Percentiles rank a stretch among this genome's conserved stretches.
Evolutionary conservation across 2,888 invertebrate genomes (phyloP).

Genomic region (Melangyna quadrimaculata): DNA sequence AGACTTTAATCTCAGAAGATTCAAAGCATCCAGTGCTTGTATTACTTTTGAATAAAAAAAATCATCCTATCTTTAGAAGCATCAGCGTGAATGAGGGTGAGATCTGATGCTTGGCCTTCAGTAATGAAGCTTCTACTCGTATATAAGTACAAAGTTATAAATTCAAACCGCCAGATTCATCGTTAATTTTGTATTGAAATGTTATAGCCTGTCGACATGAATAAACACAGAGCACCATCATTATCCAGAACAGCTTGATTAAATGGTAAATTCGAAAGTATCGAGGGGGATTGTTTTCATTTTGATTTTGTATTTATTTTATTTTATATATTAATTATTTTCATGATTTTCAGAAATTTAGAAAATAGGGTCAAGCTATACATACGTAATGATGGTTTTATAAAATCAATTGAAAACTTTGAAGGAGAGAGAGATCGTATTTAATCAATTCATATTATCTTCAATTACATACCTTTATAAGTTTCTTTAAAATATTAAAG

Average conservation of each 20-base stretch:
- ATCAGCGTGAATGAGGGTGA: not conserved
- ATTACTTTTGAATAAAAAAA: not conserved
- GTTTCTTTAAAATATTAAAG: too few relatives aligned
- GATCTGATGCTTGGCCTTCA: not conserved
- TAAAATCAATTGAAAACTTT: not conserved
- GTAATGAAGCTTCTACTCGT: not conserved
- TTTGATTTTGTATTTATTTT: slow-evolving; percentile 38
- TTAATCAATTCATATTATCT: not conserved
- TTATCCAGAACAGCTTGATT: not conserved
- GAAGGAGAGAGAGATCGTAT: not conserved
- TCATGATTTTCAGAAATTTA: not conserved
- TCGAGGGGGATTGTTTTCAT: not conserved
- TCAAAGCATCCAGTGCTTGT: not conserved
- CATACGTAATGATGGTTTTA: not conserved
- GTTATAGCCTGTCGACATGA: slow-evolving; percentile 5
- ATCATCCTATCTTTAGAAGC: not conserved
- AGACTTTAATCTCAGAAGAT: slow-evolving; percentile 17
- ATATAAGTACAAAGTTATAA: not conserved
- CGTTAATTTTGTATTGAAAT: slow-evolving; percentile 45
- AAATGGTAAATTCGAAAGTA: not conserved
- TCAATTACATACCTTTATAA: not conserved
- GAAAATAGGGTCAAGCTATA: slow-evolving; percentile 18
- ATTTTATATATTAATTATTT: slow-evolving; percentile 8
- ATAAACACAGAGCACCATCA: not conserved
- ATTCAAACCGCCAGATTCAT: slow-evolving; percentile 14